These are phyloP conservation scores for Butastur rufipennis DNA, from an alignment of 2,113 vertebrate species.

Conservation along the genomic window DNA sequence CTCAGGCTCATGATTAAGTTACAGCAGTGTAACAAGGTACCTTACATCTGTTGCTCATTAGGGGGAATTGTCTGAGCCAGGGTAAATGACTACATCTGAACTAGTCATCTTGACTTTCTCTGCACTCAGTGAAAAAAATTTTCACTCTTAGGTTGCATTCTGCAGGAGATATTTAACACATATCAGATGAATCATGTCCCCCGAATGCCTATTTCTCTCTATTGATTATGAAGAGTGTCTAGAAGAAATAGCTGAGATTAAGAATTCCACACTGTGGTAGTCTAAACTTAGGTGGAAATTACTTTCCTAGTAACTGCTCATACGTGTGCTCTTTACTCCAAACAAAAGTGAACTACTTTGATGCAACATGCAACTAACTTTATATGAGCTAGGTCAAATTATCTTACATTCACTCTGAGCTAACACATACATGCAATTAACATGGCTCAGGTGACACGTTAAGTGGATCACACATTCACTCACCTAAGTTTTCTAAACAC, in stretches of 20 bases:
- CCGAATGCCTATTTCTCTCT: neutral
- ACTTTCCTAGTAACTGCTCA: neutral
- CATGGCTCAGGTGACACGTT: neutral
- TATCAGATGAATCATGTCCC: neutral
- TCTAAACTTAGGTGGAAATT: neutral
- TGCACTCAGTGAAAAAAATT: neutral
- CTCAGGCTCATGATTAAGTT: constrained; percentile 30
- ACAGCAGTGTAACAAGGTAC: neutral
- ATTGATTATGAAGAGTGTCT: neutral
- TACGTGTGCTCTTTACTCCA: neutral
- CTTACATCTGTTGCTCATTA: constrained; percentile 40
- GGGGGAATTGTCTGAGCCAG: neutral
- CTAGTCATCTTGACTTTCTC: constrained; percentile 11
- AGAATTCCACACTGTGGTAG: neutral
- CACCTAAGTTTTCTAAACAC: neutral
- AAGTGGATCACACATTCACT: neutral
- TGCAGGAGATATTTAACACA: neutral
- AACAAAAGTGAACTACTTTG: neutral
- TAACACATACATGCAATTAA: neutral
- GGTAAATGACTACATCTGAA: constrained; percentile 9
- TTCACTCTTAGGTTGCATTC: neutral
- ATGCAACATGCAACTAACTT: neutral
- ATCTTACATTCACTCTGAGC: neutral
- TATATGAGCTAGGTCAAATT: neutral
- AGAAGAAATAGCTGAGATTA: neutral